Conservation (phyloP, 2,797 vertebrate genomes). For the Lagodon rhomboides region DNA sequence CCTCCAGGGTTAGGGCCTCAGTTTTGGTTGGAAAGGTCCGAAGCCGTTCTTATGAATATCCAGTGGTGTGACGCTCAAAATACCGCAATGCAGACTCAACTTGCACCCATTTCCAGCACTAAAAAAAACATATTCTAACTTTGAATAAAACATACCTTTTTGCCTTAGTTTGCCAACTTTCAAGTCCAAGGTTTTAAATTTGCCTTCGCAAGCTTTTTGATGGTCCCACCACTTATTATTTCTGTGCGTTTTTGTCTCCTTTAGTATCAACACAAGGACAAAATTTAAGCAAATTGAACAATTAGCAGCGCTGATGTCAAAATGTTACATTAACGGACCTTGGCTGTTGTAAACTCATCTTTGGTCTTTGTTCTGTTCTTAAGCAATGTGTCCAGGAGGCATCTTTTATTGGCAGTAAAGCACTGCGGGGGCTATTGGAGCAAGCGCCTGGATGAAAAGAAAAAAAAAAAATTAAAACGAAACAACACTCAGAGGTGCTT, state of each 20-base stretch:
- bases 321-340: slow-evolving; percentile 8
- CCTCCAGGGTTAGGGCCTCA: too few species aligned
- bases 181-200: neutral
- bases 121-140: neutral
- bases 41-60: too few species aligned
- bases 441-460: slow-evolving; percentile 11
- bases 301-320: slow-evolving; percentile 1
- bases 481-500: slow-evolving; percentile 40
- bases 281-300: neutral
- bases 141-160: neutral
- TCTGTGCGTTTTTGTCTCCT: neutral
- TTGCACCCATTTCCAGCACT: too few species aligned
- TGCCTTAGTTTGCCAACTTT: neutral
- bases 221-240: neutral
- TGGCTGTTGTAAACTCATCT: neutral
- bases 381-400: slow-evolving; percentile 23
- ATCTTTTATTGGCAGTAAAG: slow-evolving; percentile 19
- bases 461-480: neutral
- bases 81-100: too few species aligned
- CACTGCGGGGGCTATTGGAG: slow-evolving; percentile 8
- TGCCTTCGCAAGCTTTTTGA: slow-evolving; percentile 2
- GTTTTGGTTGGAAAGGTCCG: too few species aligned
- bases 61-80: too few species aligned
- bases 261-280: neutral
- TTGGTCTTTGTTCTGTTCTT: slow-evolving; percentile 1